A percentile compares a stretch with the other conserved stretches of the same genome.
phyloP scores from a whole-genome alignment of 2,113 vertebrate species.

The Nannospalax galili region DNA sequence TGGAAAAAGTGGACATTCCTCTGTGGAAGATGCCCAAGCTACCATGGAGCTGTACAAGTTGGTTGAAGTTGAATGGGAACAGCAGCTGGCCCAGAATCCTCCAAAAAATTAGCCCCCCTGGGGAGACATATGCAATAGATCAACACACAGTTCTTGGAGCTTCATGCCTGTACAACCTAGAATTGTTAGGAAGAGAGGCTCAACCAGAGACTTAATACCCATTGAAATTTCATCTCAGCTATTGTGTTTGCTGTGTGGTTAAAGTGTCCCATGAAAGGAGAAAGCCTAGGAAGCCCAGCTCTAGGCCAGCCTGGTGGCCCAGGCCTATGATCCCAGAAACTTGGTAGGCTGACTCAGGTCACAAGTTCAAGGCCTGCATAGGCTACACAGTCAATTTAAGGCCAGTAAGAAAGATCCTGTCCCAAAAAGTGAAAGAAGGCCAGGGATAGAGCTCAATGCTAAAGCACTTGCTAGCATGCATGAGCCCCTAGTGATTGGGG shows the following conservation, averaged over 20 bases:
- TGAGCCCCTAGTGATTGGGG: not conserved
- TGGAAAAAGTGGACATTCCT: conserved; percentile 91
- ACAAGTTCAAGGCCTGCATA: not conserved
- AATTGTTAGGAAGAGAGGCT: not conserved
- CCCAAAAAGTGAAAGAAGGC: not conserved
- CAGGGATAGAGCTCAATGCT: not conserved
- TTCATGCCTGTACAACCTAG: not conserved
- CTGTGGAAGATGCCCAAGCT: conserved; percentile 94
- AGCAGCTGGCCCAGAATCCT: conserved; percentile 79
- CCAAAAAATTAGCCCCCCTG: conserved; percentile 47
- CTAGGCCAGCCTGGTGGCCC: not conserved
- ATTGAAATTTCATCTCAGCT: conserved; percentile 58
- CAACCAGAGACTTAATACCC: conserved; percentile 23
- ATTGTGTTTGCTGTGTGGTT: conserved; percentile 53
- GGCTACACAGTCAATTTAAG: not conserved
- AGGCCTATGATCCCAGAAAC: not conserved
- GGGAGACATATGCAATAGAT: not conserved
- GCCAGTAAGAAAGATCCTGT: not conserved
- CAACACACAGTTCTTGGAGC: not conserved
- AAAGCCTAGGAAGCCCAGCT: not conserved
- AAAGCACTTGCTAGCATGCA: not conserved
- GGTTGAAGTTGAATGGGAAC: conserved; percentile 93
- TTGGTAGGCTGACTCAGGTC: not conserved
- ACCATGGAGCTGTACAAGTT: conserved; percentile 96
- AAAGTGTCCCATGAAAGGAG: not conserved